These are phyloP conservation scores for Catharus minimus DNA, from an alignment of 2,113 vertebrate species.

Conservation along the genomic window DNA sequence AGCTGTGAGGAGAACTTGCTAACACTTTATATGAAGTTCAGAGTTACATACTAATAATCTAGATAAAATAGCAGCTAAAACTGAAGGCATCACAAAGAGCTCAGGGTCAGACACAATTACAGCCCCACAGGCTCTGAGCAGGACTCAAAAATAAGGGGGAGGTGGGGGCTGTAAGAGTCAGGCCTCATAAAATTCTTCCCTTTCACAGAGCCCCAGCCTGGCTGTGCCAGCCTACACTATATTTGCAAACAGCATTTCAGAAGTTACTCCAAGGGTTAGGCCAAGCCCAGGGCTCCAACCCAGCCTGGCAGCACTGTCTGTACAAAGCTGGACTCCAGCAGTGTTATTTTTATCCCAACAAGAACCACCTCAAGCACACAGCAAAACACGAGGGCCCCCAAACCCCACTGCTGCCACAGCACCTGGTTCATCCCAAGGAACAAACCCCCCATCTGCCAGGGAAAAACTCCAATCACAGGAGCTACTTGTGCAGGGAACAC, in stretches of 20 bases:
- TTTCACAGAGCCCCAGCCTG: not conserved
- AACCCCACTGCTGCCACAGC: not conserved
- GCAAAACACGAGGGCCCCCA: not conserved
- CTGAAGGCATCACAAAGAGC: not conserved
- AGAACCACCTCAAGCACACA: fast-evolving
- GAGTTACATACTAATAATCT: not conserved
- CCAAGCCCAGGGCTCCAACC: not conserved
- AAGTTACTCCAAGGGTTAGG: not conserved
- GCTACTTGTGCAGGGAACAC: not conserved
- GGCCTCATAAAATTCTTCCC: not conserved
- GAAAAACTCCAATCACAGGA: not conserved
- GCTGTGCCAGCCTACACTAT: not conserved
- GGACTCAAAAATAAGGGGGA: not conserved
- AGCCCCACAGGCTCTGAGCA: not conserved
- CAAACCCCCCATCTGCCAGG: not conserved
- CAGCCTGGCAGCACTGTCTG: not conserved
- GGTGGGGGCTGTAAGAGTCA: not conserved
- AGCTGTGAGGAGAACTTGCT: not conserved
- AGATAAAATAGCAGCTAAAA: not conserved
- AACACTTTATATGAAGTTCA: not conserved
- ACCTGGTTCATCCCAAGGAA: not conserved
- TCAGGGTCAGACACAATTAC: not conserved
- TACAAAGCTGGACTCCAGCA: not conserved
- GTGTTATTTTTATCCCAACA: fast-evolving
- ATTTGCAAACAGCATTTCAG: not conserved